Evolutionary conservation across 2,113 vertebrate genomes (phyloP).

Genomic region (Zeus faber): DNA sequence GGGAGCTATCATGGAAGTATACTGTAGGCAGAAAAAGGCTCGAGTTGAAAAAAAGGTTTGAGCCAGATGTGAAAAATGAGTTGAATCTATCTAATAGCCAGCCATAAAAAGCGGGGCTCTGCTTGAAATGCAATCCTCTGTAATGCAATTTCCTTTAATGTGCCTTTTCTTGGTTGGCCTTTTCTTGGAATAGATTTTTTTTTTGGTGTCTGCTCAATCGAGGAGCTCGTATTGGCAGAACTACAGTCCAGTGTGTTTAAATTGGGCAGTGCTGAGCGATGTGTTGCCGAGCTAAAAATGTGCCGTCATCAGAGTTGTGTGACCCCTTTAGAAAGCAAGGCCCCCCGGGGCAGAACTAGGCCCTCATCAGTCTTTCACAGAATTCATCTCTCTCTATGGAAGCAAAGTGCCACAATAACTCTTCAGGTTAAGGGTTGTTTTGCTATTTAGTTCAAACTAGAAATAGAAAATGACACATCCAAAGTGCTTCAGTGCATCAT

Average conservation of each 20-base stretch:
- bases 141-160: constrained; percentile 60
- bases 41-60: constrained; percentile 16
- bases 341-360: no score
- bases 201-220: constrained; percentile 4
- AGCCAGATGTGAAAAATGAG: constrained; percentile 55
- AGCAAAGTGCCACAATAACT: no score
- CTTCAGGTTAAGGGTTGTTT: no score
- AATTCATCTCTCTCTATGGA: no score
- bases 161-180: background rate
- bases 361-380: no score
- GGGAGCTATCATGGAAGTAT: constrained; percentile 14
- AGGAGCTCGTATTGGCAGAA: constrained; percentile 5
- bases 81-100: constrained; percentile 55
- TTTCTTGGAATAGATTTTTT: constrained; percentile 49
- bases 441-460: no score
- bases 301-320: constrained; percentile 28
- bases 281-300: constrained; percentile 21
- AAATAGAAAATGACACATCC: no score
- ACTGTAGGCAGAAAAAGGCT: constrained; percentile 7
- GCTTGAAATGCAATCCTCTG: constrained; percentile 59
- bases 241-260: background rate
- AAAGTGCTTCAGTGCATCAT: no score
- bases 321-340: constrained; percentile 10
- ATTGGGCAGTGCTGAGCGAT: constrained; percentile 20
- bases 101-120: constrained; percentile 46